These are phyloP conservation scores for Charadrius vociferus DNA, from an alignment of 2,113 vertebrate species.

Conservation along the genomic window DNA sequence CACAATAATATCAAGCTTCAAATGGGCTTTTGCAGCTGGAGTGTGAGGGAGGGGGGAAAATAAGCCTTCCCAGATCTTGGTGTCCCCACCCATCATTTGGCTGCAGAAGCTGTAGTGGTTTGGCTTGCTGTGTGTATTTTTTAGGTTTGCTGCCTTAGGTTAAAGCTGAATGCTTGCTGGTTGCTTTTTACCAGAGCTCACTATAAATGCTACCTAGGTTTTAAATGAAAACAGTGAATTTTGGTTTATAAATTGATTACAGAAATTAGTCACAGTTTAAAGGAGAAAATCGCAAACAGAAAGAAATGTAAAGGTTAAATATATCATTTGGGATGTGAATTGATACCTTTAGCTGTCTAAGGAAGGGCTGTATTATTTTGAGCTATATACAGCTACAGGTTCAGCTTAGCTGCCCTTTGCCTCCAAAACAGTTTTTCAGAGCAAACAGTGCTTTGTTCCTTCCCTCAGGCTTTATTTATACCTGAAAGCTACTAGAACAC, in stretches of 20 bases:
- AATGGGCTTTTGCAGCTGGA: background rate
- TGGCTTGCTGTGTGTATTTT: slow-evolving; percentile 36
- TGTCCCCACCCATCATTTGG: slow-evolving; percentile 23
- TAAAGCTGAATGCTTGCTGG: background rate
- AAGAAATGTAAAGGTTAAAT: slow-evolving; percentile 28
- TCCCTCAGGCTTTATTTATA: background rate
- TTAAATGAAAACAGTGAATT: slow-evolving; percentile 26
- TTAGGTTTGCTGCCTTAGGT: slow-evolving; percentile 12
- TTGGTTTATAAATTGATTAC: slow-evolving; percentile 23
- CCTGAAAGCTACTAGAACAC: background rate
- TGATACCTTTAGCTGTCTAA: slow-evolving; percentile 9
- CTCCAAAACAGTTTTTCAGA: background rate
- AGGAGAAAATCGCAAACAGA: background rate
- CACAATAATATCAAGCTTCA: background rate
- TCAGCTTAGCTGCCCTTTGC: background rate
- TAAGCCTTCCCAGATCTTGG: background rate
- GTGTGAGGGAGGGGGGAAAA: background rate
- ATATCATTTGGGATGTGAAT: background rate
- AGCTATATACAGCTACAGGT: slow-evolving; percentile 24
- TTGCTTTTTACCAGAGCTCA: slow-evolving; percentile 22
- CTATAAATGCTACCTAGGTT: slow-evolving; percentile 23
- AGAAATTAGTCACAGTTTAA: slow-evolving; percentile 33
- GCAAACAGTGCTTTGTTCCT: background rate
- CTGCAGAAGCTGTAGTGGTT: background rate
- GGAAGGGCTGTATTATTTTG: background rate